Evolutionary conservation across 2,113 vertebrate species (phyloP), one percentile per base, ranked within the genome.

Genomic region (Barbus barbus): DNA sequence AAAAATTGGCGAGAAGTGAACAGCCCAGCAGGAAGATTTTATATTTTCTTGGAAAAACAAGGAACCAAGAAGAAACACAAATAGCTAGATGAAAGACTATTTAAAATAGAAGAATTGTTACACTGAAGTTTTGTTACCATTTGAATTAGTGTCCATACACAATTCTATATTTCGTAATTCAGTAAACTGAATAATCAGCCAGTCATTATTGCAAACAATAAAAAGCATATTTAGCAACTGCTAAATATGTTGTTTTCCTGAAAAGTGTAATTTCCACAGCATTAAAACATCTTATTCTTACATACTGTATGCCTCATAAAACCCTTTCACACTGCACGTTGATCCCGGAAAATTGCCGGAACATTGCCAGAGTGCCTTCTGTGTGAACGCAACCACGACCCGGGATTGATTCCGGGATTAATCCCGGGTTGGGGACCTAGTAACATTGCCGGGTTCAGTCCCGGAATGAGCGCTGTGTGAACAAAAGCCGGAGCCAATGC

Each of bases 201-300:
- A 67, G 31, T 36, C 63, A 9, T 67, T 71, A 38, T 12, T n/a
- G 9, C 20, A 71, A 71, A n/a, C 33, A 71, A 67, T n/a, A 38
- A 38, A 69, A 1, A 69, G 31, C 28, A 9, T 11, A 67, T 67
- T 33, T 18, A 36, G 31, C 9, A n/a, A n/a, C n/a, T n/a, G n/a
- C n/a, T n/a, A n/a, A n/a, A n/a, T n/a, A 36, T 36, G 36, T 33
- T 73, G n/a, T 38, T 46, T n/a, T 41, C 2, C 4, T 26, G 22
- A 73, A 26, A n/a, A 46, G 41, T 9, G 41, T 18, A 3, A 63
- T 41, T 20, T 60, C 33, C 12, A 28, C 63, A 65, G 1, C 9
- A 18, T 79, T 38, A 28, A 38, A 79, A 65, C 60, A 2, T 22
- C 81, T 76, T 61, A 80, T 76, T 87, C 75, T 79, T 72, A 76